phyloP scores from a whole-genome alignment of 2,113 vertebrate species.

The Sminthopsis crassicaudata region DNA sequence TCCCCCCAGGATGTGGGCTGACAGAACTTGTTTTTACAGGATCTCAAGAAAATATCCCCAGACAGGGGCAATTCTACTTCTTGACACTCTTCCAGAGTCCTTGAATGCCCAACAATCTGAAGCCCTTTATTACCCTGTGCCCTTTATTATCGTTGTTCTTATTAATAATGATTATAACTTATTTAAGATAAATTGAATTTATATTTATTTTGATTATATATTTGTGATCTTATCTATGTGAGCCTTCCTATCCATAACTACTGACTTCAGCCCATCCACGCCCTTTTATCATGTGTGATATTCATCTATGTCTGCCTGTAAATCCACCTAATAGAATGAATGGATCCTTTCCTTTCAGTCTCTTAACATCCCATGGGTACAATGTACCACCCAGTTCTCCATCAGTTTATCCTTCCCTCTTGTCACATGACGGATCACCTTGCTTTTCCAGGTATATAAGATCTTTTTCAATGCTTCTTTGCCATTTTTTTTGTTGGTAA shows the following conservation, averaged over 20 bases:
- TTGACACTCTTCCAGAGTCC: not conserved
- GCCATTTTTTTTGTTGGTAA: not conserved
- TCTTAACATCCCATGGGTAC: not conserved
- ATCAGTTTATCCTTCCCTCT: not conserved
- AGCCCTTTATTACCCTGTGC: not conserved
- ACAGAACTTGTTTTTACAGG: not conserved
- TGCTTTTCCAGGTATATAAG: not conserved
- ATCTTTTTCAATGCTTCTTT: not conserved
- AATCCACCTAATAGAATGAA: not conserved
- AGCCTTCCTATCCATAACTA: not conserved
- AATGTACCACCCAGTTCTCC: not conserved
- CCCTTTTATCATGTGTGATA: not conserved
- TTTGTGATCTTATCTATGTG: not conserved
- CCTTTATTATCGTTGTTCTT: not conserved
- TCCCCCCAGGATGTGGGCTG: not conserved
- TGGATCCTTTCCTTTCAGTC: not conserved
- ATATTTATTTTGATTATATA: not conserved
- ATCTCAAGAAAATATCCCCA: not conserved
- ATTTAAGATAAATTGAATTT: not conserved
- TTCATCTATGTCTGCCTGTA: not conserved
- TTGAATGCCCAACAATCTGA: not conserved
- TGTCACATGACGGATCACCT: not conserved
- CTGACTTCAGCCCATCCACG: not conserved
- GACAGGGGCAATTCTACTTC: not conserved
- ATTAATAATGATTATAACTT: not conserved